phyloP scores from a whole-genome alignment of 1,140 invertebrate species.

The Cryptotermes secundus region DNA sequence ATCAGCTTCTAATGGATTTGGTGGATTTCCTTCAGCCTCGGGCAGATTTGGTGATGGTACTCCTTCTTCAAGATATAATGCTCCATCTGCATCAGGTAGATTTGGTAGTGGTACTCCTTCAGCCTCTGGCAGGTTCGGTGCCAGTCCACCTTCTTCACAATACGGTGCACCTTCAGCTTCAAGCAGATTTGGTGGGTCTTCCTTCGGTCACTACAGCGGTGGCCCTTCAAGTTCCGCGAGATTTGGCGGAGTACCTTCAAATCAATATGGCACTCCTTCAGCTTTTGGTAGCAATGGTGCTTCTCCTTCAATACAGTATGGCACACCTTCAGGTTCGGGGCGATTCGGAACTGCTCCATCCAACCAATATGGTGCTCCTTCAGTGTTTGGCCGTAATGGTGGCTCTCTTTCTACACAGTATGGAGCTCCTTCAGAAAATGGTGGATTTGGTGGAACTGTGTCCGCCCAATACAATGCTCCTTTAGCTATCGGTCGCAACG shows the following conservation, averaged over 20 bases:
- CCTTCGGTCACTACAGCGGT: neutral
- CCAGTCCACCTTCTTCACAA: conserved; percentile 27
- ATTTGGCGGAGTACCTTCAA: conserved; percentile 10
- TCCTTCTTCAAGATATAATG: neutral
- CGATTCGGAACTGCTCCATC: conserved; percentile 23
- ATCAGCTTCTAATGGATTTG: neutral
- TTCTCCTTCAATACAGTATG: conserved; percentile 22
- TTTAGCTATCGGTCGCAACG: neutral
- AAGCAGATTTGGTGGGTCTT: conserved; percentile 2
- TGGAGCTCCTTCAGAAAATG: conserved; percentile 29
- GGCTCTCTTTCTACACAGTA: conserved; percentile 30
- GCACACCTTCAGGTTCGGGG: neutral
- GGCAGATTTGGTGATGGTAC: neutral
- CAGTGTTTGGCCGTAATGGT: neutral
- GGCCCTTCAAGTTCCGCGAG: neutral
- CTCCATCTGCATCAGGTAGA: neutral
- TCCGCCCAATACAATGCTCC: conserved; percentile 25
- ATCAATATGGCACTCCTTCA: conserved; percentile 31
- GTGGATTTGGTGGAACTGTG: neutral
- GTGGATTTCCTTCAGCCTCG: neutral
- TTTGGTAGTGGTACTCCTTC: conserved; percentile 18
- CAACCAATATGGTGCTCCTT: conserved; percentile 28
- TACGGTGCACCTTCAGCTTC: conserved; percentile 31
- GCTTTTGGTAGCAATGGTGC: neutral
- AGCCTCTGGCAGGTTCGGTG: too few species aligned